Evolutionary conservation across 2,113 vertebrate genomes (phyloP).

Genomic region (Girardinichthys multiradiatus): DNA sequence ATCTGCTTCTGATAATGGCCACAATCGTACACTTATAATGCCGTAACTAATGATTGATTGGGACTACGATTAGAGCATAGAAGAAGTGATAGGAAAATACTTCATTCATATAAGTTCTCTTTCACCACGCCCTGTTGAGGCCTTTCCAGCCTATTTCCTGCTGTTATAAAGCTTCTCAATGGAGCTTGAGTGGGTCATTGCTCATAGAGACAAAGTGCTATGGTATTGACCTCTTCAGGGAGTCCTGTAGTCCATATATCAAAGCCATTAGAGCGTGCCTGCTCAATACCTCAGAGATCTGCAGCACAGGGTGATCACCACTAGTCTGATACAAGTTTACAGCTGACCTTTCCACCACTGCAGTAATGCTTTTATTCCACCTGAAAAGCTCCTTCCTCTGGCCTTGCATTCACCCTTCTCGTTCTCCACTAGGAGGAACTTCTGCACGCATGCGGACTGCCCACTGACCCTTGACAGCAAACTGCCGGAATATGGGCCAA

Average conservation of each 20-base stretch:
- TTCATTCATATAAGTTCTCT: constrained; percentile 70
- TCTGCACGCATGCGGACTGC: constrained; percentile 14
- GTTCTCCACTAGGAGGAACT: constrained; percentile 15
- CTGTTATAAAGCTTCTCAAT: constrained; percentile 80
- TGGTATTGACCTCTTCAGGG: constrained; percentile 81
- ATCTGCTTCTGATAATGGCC: constrained; percentile 56
- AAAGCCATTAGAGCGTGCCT: constrained; percentile 77
- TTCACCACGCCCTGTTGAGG: constrained; percentile 56
- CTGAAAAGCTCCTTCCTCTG: constrained; percentile 65
- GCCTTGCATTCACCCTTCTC: constrained; percentile 45
- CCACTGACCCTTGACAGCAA: constrained; percentile 41
- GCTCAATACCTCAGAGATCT: constrained; percentile 84
- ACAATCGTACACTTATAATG: constrained; percentile 30
- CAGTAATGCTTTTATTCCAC: constrained; percentile 79
- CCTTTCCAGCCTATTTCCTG: constrained; percentile 78
- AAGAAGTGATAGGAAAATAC: constrained; percentile 70
- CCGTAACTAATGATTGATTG: constrained; percentile 64
- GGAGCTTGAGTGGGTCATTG: constrained; percentile 79
- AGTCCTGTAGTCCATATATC: constrained; percentile 80
- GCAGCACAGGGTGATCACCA: constrained; percentile 81
- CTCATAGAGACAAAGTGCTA: constrained; percentile 80
- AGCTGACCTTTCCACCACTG: constrained; percentile 80
- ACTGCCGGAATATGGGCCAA: constrained; percentile 52
- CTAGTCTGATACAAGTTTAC: constrained; percentile 82
- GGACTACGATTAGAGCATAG: constrained; percentile 53